Percentiles rank a stretch among this genome's conserved stretches.
phyloP scores from a whole-genome alignment of 2,113 vertebrate species.

The Himantopus leucocephalus region DNA sequence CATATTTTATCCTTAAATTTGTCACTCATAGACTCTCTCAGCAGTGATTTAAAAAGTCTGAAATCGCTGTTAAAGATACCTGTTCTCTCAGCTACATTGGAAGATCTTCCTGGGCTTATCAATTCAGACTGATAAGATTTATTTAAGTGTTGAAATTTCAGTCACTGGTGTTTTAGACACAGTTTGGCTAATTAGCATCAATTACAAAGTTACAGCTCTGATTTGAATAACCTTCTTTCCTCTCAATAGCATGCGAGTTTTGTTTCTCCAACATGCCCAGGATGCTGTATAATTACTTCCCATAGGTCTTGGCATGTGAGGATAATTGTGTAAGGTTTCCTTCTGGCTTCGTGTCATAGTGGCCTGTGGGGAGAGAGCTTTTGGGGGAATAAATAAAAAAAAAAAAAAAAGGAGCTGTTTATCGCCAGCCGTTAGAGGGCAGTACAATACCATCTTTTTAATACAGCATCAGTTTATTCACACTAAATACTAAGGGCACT shows the following conservation, averaged over 20 bases:
- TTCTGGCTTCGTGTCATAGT: background rate
- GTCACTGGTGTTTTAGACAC: background rate
- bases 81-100: background rate
- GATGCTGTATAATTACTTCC: background rate
- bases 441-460: constrained; percentile 5
- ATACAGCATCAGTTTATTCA: accelerated
- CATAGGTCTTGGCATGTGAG: background rate
- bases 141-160: background rate
- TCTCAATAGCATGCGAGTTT: background rate
- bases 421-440: constrained; percentile 64
- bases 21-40: background rate
- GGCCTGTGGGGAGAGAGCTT: background rate
- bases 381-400: background rate
- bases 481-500: background rate
- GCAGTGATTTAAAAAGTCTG: background rate
- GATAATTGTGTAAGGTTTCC: background rate
- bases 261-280: background rate
- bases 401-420: background rate
- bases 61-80: background rate
- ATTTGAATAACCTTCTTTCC: background rate
- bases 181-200: background rate
- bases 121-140: background rate
- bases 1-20: background rate
- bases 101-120: background rate
- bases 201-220: background rate